Conservation (phyloP, 2,797 vertebrate species). For the Pterois miles region DNA sequence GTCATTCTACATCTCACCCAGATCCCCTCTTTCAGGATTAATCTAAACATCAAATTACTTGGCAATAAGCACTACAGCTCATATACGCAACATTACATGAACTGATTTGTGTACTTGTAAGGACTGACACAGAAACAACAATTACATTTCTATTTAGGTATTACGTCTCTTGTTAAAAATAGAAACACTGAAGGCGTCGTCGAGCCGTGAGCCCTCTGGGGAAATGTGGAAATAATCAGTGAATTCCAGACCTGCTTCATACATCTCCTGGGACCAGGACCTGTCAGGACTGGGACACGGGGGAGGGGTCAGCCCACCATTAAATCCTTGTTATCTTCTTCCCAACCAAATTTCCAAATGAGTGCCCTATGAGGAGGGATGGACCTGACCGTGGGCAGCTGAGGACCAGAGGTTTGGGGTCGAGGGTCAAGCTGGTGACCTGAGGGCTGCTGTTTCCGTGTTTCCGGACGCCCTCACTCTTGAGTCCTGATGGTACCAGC, state of each 20-base stretch:
- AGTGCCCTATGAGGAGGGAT: slow-evolving; percentile 57
- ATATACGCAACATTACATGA: not conserved
- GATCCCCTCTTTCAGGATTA: not conserved
- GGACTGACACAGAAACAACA: slow-evolving; percentile 29
- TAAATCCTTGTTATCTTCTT: slow-evolving; percentile 75
- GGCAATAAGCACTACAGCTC: not conserved
- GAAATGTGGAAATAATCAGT: slow-evolving; percentile 78
- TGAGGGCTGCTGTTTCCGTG: slow-evolving; percentile 26
- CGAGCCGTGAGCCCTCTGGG: slow-evolving; percentile 49
- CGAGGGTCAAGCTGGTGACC: slow-evolving; percentile 59
- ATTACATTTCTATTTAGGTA: slow-evolving; percentile 42
- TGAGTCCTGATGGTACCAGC: too few species aligned
- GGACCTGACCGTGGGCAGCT: slow-evolving; percentile 35
- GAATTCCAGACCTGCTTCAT: slow-evolving; percentile 64
- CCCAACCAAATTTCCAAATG: slow-evolving; percentile 73
- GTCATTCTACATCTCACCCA: not conserved
- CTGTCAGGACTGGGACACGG: slow-evolving; percentile 16
- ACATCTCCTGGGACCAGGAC: slow-evolving; percentile 52
- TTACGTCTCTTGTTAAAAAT: slow-evolving; percentile 46
- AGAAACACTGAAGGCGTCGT: slow-evolving; percentile 45
- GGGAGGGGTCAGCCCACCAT: slow-evolving; percentile 48
- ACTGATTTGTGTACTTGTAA: slow-evolving; percentile 44
- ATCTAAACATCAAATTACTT: slow-evolving; percentile 10
- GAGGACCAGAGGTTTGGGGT: slow-evolving; percentile 52
- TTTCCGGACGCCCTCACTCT: too few species aligned